Conservation (phyloP, 2,113 vertebrate genomes). For the Columba livia region DNA sequence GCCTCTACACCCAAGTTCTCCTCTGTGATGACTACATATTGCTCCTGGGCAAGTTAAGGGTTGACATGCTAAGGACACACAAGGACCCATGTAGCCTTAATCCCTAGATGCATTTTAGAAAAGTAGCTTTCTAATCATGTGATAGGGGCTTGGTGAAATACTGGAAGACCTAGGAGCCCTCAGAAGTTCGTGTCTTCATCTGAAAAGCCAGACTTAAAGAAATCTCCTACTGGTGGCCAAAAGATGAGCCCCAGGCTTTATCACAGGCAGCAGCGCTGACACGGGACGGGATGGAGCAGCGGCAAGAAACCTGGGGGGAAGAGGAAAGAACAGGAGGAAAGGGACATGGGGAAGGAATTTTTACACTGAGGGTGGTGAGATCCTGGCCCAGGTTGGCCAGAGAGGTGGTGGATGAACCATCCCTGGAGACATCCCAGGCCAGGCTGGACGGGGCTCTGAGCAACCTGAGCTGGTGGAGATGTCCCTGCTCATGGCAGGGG, state of each 20-base stretch:
- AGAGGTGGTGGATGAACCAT: too few relatives aligned
- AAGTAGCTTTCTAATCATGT: background rate
- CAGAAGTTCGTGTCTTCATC: background rate
- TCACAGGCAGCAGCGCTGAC: background rate
- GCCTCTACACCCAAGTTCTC: background rate
- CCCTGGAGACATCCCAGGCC: too few relatives aligned
- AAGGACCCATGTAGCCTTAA: fast-evolving
- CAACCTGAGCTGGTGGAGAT: too few relatives aligned
- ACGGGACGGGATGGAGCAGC: background rate
- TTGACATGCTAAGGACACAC: background rate
- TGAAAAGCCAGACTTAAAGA: background rate
- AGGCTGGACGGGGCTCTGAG: too few relatives aligned
- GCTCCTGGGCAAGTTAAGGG: fast-evolving
- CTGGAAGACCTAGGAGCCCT: background rate
- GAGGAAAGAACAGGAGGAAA: background rate
- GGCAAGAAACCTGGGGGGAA: background rate
- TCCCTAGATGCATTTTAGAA: background rate
- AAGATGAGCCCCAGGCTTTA: fast-evolving
- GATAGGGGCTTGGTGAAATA: background rate
- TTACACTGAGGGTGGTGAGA: too few relatives aligned
- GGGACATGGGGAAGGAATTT: too few relatives aligned
- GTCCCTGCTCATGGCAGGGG: too few relatives aligned
- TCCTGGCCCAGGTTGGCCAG: too few relatives aligned
- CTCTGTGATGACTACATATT: background rate
- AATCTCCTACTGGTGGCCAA: background rate